Evolutionary conservation across 2,888 invertebrate species (phyloP), one percentile per base, ranked within the genome.

Genomic region (Micoletzkya japonica): DNA sequence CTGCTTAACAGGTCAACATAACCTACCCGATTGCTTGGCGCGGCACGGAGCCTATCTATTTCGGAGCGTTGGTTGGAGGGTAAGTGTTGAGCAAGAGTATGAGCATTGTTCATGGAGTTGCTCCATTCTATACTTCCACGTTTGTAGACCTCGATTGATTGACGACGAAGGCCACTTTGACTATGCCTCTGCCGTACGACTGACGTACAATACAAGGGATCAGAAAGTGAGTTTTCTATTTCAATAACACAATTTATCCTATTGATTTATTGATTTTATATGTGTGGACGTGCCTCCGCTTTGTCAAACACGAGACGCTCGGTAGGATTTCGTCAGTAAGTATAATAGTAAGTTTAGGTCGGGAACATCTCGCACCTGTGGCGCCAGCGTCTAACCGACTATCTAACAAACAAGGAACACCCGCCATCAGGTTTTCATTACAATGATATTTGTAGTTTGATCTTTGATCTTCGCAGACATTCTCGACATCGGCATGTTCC

Each of bases 11-110:
- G 81, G 81, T 84, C 32, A 82, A 85, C 70, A 79, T 84, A 17
- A 84, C 84, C 7, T 84, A 84, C 64, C 85, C 85, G 26, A 83
- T 83, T 49, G 85, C 83, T 0, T 85, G 85, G 84, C 71, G 82
- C n/a, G 85, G 85, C 32, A 82, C 82, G 0, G 84, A 84, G 54
- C 85, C 85, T 10, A 82, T 85, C 59, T 85, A 84, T 68, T 84
- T 85, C 52, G 85, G 83, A 14, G 82, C 82, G 0, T 66, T 82
- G 3, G 80, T 85, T 37, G 84, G 82, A 30, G 76, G 74, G 64
- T 63, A 3, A 4, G 36, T 14, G n/a, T n/a, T n/a, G n/a, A n/a
- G n/a, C n/a, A n/a, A n/a, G n/a, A 3, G 54, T 6, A 30, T 54
- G 54, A 26, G 6, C 26, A 30, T 59, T 59, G 39, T 28, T 59